Base-by-base conservation (phyloP, 37 sponge, comb jelly and placozoan genomes). In the Haliclona indistincta region DNA sequence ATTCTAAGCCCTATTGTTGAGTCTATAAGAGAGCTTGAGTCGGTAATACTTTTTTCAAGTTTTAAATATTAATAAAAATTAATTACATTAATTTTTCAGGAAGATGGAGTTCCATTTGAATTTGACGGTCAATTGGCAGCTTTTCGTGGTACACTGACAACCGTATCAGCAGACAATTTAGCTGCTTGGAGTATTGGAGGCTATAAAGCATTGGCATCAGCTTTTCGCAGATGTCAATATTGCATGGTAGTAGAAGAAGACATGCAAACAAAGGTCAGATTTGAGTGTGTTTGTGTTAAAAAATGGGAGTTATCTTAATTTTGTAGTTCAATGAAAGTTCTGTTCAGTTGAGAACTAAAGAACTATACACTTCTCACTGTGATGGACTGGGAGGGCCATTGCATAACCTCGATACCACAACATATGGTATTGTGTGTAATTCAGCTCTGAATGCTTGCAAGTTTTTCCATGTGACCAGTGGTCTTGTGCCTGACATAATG, bases 1-100 rank as follows among this genome's bases (percentile, higher is more conserved):
- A 63, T 81, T 43, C 64, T 81, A 2, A 4, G 71, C 23, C 81
- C 81, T 58, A 30, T 70, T 38, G 52, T 81, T 8, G 41, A 81
- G 30, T 70, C 70, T 23, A 29, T 72, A 0, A 6, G 62, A 23
- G 64, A 81, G 53, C 81, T 81, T 32, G 81, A 47, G 69, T 17
- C 13, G 10, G 51, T 47, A 47, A 47, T 10, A 17, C 15, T 15
- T 15, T 15, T 47, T 47, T 47, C 51, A 47, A 8, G 11, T 38
- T 5, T 3, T 17, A 29, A 34, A 38, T 5, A 65, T 30, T 4
- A 4, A 7, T 17, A 17, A 7, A 15, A n/a, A 17, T 7, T 65
- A 37, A 5, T 36, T 4, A 17, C 8, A 38, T 10, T 5, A 65
- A 34, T 7, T 70, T 43, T 29, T 10, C 29, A 70, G 51, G 71